These are phyloP conservation scores for Serripes groenlandicus DNA, from an alignment of 2,888 invertebrate species.

Conservation along the genomic window DNA sequence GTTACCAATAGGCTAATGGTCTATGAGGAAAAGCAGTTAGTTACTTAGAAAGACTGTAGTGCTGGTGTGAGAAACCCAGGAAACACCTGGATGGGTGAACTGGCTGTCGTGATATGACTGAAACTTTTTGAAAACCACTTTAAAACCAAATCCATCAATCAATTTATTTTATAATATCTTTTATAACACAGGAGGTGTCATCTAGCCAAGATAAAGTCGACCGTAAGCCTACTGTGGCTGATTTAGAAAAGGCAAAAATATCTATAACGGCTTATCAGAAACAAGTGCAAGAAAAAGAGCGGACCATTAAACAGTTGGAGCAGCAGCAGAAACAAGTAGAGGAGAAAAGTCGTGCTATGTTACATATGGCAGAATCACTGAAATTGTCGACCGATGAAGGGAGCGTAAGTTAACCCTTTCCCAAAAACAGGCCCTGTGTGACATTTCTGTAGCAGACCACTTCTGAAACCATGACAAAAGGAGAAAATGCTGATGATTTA, in stretches of 20 bases:
- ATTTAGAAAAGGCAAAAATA: conserved; percentile 51
- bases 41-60: no score
- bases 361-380: conserved; percentile 67
- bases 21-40: no score
- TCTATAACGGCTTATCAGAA: conserved; percentile 40
- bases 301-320: conserved; percentile 70
- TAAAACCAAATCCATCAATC: no score
- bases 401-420: neutral
- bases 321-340: conserved; percentile 69
- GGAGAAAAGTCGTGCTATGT: conserved; percentile 64
- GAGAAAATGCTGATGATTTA: no score
- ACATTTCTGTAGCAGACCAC: neutral
- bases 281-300: conserved; percentile 62
- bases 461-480: no score
- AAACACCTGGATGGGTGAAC: no score
- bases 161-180: no score
- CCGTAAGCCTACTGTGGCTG: conserved; percentile 58
- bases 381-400: conserved; percentile 23
- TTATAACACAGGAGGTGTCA: conserved; percentile 35
- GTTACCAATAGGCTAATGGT: no score
- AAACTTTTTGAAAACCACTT: no score
- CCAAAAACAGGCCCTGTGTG: no score
- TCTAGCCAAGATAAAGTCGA: conserved; percentile 51
- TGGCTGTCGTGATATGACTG: no score
- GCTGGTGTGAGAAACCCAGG: no score